Conservation (phyloP, 1,140 invertebrate species). For the Drosophila sechellia region DNA sequence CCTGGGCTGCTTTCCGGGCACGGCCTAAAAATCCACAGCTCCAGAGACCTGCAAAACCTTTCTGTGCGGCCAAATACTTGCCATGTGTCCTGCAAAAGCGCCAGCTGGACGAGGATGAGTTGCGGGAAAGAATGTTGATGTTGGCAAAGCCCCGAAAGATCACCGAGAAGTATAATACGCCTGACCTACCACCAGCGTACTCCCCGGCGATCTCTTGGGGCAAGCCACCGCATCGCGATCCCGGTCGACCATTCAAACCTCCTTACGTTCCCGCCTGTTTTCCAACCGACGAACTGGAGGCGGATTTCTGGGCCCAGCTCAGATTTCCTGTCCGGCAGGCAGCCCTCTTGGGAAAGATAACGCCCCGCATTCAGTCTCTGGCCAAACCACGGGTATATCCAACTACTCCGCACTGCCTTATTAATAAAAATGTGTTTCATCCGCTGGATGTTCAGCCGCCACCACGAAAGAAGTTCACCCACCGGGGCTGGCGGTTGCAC, state of each 20-base stretch:
- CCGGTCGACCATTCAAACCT: slow-evolving; percentile 54
- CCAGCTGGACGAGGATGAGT: slow-evolving; percentile 1
- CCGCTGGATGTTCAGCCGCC: slow-evolving; percentile 38
- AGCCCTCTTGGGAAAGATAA: slow-evolving; percentile 20
- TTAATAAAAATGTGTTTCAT: slow-evolving; percentile 5
- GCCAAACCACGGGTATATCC: slow-evolving; percentile 37
- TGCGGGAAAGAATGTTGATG: slow-evolving; percentile 8
- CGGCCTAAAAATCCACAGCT: background rate
- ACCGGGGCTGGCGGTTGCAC: slow-evolving; percentile 48
- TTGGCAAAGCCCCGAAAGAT: slow-evolving; percentile 38
- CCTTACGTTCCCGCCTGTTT: slow-evolving; percentile 49
- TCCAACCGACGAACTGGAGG: slow-evolving; percentile 35
- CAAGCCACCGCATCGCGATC: slow-evolving; percentile 39
- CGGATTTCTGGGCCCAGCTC: slow-evolving; percentile 52
- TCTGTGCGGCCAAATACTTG: slow-evolving; percentile 30
- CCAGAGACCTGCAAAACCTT: background rate
- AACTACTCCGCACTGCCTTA: slow-evolving; percentile 38
- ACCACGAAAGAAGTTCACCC: slow-evolving; percentile 43
- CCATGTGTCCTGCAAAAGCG: slow-evolving; percentile 20
- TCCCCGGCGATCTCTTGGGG: slow-evolving; percentile 46
- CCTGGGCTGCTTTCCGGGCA: slow-evolving; percentile 32
- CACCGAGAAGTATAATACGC: slow-evolving; percentile 41
- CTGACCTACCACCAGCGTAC: slow-evolving; percentile 23
- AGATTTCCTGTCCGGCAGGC: slow-evolving; percentile 51
- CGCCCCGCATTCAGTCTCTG: slow-evolving; percentile 41